Base-by-base conservation (phyloP, 2,888 invertebrate genomes). In the Ypsolopha sequella region DNA sequence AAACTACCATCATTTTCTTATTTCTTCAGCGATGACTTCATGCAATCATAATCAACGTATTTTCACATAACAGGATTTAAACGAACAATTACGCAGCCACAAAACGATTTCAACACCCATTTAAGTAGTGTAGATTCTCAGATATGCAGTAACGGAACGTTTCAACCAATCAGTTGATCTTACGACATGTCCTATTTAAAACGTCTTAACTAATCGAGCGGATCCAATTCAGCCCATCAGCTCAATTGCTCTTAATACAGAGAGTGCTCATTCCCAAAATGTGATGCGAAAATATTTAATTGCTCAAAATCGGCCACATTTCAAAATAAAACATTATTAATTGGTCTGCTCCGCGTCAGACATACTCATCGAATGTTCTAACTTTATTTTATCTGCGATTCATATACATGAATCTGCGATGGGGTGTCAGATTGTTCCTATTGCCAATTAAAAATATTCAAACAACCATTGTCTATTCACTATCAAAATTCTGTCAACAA, bases 141-240 rank as follows among this genome's bases (percentile, higher is more conserved):
- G 24, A 24, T 24, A 24, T 24, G 24, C 24, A 24, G 24, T 24
- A 24, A 24, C 24, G 24, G 24, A 24, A 24, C 24, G 24, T 13
- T 45, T 13, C 45, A 33, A n/a, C 24, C 43, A 43, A 13, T 11
- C 14, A 43, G 43, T 46, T 52, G 62, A 62, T 64, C 64, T 70
- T 70, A 64, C 70, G 68, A 63, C 72, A 70, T 68, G 66, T 61
- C 61, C 72, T 66, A 80, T 73, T 78, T 74, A 65, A 64, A 65
- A 60, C 68, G 76, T 68, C 76, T 85, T 80, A 78, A 76, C 76
- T 81, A 77, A 81, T 82, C 74, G 75, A 73, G 64, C 69, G 77
- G 70, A 80, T 77, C 76, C 79, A 84, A 82, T 84, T 85, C 76
- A 64, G 74, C 73, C 69, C 72, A 78, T 85, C 77, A 82, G 70